These are phyloP conservation scores for Ammodytes marinus DNA, from an alignment of 2,113 vertebrate genomes.

Conservation along the genomic window DNA sequence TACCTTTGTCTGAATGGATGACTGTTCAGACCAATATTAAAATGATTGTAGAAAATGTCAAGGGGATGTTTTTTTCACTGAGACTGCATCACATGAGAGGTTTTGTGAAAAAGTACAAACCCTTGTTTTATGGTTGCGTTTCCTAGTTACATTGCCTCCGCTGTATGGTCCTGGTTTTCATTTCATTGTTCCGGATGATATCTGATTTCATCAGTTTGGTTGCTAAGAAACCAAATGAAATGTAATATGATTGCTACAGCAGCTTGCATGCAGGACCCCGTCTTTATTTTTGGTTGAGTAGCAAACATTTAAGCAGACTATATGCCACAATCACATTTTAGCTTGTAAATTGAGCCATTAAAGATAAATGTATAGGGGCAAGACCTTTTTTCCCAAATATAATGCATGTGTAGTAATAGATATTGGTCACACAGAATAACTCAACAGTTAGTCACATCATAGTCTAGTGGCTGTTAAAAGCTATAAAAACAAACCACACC, in stretches of 20 bases:
- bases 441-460: conserved; percentile 40
- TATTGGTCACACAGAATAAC: conserved; percentile 55
- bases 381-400: conserved; percentile 59
- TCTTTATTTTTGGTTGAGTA: conserved; percentile 59
- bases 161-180: conserved; percentile 73
- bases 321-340: conserved; percentile 56
- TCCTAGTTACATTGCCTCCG: conserved; percentile 76
- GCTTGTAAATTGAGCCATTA: conserved; percentile 72
- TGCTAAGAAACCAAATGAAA: conserved; percentile 79
- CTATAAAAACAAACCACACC: conserved; percentile 64
- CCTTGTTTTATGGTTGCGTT: conserved; percentile 58
- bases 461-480: conserved; percentile 54
- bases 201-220: conserved; percentile 77
- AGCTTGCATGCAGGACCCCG: conserved; percentile 72
- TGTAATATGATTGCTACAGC: conserved; percentile 76
- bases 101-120: conserved; percentile 52
- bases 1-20: conserved; percentile 52
- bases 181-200: conserved; percentile 74
- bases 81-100: conserved; percentile 42
- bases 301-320: conserved; percentile 59
- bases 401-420: conserved; percentile 80
- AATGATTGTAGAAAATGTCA: conserved; percentile 64
- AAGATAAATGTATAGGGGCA: conserved; percentile 51
- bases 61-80: conserved; percentile 30
- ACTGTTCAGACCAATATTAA: conserved; percentile 39